phyloP scores from a whole-genome alignment of 2,113 vertebrate genomes.

The Panurus biarmicus region DNA sequence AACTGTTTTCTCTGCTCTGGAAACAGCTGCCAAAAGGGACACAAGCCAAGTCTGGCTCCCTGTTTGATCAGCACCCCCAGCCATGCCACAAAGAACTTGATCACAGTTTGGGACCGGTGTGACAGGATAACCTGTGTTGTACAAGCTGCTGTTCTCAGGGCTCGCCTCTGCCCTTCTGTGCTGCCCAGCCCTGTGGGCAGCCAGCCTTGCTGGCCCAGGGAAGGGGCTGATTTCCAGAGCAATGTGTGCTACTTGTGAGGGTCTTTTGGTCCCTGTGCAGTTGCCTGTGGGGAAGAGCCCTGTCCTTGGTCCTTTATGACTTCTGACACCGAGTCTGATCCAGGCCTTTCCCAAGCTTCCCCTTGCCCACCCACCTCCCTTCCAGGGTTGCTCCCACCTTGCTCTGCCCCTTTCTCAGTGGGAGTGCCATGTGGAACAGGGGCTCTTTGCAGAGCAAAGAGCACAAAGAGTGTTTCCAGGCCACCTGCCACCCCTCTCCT shows the following conservation, averaged over 20 bases:
- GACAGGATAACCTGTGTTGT: not conserved
- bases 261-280: not conserved
- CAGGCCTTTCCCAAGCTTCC: not conserved
- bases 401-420: not conserved
- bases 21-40: not conserved
- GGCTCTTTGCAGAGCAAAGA: not conserved
- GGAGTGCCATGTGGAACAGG: not conserved
- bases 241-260: too few relatives aligned
- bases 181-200: not conserved
- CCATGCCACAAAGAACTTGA: not conserved
- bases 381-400: accelerated
- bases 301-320: not conserved
- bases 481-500: not conserved
- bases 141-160: not conserved
- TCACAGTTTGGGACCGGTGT: not conserved
- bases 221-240: not conserved
- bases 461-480: not conserved
- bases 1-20: not conserved
- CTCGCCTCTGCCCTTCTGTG: not conserved
- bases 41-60: not conserved
- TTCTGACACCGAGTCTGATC: not conserved
- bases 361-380: too few relatives aligned
- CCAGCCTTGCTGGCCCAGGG: accelerated
- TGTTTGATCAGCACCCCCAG: not conserved
- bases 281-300: not conserved